These are phyloP conservation scores for Paramormyrops hopkinsi DNA, from an alignment of 2,797 vertebrate genomes.

Conservation along the genomic window DNA sequence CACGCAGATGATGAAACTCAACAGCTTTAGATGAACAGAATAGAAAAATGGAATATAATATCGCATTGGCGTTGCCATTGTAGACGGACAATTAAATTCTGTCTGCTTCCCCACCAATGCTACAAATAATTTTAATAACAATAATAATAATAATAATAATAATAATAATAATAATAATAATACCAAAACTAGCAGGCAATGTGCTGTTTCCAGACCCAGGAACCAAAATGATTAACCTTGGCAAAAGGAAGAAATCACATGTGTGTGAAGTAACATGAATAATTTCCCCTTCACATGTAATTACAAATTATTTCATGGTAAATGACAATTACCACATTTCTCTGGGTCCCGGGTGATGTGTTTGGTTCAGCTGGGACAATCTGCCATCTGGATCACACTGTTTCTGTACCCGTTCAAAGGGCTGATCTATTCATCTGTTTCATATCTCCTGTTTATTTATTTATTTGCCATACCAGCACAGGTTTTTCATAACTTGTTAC, in stretches of 20 bases:
- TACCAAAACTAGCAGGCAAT: not conserved
- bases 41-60: not conserved
- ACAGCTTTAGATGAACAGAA: not conserved
- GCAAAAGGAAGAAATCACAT: not conserved
- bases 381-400: not conserved
- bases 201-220: not conserved
- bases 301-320: conserved; percentile 12
- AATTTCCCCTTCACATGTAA: conserved; percentile 11
- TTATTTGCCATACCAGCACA: not conserved
- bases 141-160: not conserved
- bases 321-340: conserved; percentile 13
- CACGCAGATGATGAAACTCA: not conserved
- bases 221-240: not conserved
- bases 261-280: not conserved
- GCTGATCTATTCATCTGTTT: not conserved
- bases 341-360: not conserved
- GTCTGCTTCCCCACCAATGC: not conserved
- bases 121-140: not conserved
- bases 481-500: not conserved
- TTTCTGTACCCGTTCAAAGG: not conserved
- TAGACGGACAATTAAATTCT: not conserved
- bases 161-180: not conserved
- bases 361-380: conserved; percentile 13
- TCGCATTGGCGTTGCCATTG: not conserved
- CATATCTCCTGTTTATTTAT: not conserved